A percentile compares a stretch with the other conserved stretches of the same genome.
Conservation (phyloP, 2,888 invertebrate genomes). For the Cheilosia vulpina region DNA sequence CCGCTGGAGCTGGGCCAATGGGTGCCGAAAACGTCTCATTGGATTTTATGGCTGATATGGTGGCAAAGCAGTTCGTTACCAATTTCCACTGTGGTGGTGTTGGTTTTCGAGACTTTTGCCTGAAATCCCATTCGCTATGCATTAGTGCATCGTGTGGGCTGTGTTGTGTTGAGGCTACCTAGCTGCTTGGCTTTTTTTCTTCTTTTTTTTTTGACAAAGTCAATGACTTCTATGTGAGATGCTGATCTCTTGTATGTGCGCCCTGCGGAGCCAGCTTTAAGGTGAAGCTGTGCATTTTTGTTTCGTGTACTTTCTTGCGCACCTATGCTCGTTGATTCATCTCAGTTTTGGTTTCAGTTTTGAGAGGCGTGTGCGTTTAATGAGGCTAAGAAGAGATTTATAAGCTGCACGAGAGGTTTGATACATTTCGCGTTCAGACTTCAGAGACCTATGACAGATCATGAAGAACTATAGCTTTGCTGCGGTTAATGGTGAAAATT, state of each 20-base stretch:
- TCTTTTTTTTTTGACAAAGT: constrained; percentile 10
- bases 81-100: constrained; percentile 7
- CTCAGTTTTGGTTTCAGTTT: not conserved
- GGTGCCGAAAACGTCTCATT: constrained; percentile 25
- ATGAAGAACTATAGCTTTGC: not conserved
- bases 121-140: constrained; percentile 41
- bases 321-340: not conserved
- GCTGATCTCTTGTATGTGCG: constrained; percentile 11
- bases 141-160: constrained; percentile 14
- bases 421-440: constrained; percentile 21
- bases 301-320: constrained; percentile 1
- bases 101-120: constrained; percentile 18
- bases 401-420: constrained; percentile 15
- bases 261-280: constrained; percentile 14
- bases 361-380: constrained; percentile 38
- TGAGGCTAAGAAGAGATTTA: constrained; percentile 29
- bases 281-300: constrained; percentile 32
- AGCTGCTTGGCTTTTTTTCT: not conserved
- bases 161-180: not conserved
- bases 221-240: constrained; percentile 39
- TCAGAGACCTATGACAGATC: constrained; percentile 17
- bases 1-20: not conserved
- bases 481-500: not conserved
- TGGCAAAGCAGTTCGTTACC: constrained; percentile 45
- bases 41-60: constrained; percentile 31